These are phyloP conservation scores for Julus scanicus DNA, from an alignment of 2,888 invertebrate species.

Conservation along the genomic window DNA sequence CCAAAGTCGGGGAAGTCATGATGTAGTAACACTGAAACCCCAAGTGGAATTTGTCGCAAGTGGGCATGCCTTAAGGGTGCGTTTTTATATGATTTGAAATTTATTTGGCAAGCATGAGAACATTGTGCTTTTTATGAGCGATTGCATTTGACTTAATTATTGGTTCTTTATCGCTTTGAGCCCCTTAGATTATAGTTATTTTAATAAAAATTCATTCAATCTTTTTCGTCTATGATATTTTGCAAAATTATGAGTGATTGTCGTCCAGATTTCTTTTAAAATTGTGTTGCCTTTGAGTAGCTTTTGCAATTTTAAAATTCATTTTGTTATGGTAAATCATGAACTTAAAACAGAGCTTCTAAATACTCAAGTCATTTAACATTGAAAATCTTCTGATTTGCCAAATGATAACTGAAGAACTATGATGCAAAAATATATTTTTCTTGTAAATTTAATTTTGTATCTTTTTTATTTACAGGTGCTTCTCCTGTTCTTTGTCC, in stretches of 20 bases:
- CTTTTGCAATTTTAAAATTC: too few species aligned
- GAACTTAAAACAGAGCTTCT: too few species aligned
- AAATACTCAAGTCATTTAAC: too few species aligned
- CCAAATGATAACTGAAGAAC: too few species aligned
- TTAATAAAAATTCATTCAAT: background rate
- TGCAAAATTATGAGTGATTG: too few species aligned
- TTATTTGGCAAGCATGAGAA: conserved; percentile 22
- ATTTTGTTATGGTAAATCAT: too few species aligned
- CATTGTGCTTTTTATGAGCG: background rate
- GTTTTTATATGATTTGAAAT: conserved; percentile 9
- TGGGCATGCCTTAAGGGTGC: conserved; percentile 43
- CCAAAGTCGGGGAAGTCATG: conserved; percentile 57
- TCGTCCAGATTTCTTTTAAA: too few species aligned
- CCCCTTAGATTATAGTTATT: background rate
- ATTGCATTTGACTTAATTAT: background rate
- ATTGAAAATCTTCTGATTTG: too few species aligned
- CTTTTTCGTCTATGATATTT: too few species aligned
- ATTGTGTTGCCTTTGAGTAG: too few species aligned
- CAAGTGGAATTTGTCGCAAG: conserved; percentile 49
- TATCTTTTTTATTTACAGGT: conserved; percentile 52
- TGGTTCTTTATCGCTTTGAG: background rate
- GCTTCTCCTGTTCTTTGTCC: conserved; percentile 56
- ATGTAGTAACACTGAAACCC: conserved; percentile 51
- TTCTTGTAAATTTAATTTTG: background rate
- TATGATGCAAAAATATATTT: too few species aligned